A percentile compares a stretch with the other conserved stretches of the same genome.
These are phyloP conservation scores for Manduca sexta DNA, from an alignment of 1,140 invertebrate species.

Conservation along the genomic window DNA sequence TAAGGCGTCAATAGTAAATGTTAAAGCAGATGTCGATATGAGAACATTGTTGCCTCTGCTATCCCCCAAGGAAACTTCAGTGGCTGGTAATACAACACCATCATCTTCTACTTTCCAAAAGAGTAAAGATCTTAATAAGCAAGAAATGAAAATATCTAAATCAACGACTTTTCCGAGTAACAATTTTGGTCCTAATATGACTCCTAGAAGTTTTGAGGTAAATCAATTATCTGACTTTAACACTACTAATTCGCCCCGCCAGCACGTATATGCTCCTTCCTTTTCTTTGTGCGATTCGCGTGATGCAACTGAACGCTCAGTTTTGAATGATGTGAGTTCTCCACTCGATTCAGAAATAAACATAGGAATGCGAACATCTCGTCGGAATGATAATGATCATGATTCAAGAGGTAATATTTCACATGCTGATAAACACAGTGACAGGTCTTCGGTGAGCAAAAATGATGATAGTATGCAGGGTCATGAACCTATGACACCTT, in stretches of 20 bases:
- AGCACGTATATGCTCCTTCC: conserved; percentile 50
- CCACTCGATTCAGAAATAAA: neutral
- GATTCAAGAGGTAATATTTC: conserved; percentile 4
- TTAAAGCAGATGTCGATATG: conserved; percentile 56
- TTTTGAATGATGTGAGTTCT: conserved; percentile 4
- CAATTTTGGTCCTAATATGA: neutral
- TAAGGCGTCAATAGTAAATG: conserved; percentile 22
- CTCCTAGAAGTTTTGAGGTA: conserved; percentile 37
- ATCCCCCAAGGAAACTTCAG: too few relatives aligned
- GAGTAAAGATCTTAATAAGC: conserved; percentile 10
- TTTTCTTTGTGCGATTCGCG: conserved; percentile 24
- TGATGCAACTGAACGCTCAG: conserved; percentile 23
- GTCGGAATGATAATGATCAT: conserved; percentile 19
- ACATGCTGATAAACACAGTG: neutral
- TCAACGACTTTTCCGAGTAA: neutral
- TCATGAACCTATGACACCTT: neutral
- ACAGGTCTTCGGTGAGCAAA: too few relatives aligned
- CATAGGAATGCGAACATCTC: conserved; percentile 1
- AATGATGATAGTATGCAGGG: too few relatives aligned
- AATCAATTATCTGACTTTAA: conserved; percentile 40
- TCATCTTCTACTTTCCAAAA: too few relatives aligned
- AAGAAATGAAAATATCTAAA: neutral
- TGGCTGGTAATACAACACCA: neutral
- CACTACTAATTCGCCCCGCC: conserved; percentile 18
- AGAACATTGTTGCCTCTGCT: conserved; percentile 29